Conservation (phyloP, 2,113 vertebrate species). For the Anser cygnoides region DNA sequence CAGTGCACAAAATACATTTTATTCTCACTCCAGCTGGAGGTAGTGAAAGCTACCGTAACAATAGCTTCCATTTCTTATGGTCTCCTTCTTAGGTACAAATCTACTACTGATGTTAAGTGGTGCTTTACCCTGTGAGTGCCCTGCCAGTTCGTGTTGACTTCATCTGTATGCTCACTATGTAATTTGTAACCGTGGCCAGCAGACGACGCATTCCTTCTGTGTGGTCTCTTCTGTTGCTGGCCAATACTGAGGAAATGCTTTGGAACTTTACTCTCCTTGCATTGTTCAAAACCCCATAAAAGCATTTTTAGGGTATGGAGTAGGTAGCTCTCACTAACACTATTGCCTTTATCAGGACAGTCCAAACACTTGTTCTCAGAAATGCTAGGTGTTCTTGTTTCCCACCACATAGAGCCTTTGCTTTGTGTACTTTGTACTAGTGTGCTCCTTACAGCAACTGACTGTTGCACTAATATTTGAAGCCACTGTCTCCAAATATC, state of each 20-base stretch:
- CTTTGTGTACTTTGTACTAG: not conserved
- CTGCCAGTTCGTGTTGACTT: not conserved
- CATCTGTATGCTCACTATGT: not conserved
- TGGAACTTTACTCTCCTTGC: not conserved
- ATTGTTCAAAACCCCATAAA: not conserved
- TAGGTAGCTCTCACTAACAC: not conserved
- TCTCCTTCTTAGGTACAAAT: not conserved
- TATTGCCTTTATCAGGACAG: not conserved
- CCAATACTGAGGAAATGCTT: not conserved
- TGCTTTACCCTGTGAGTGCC: not conserved
- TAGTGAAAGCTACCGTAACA: not conserved
- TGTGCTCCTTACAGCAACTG: not conserved
- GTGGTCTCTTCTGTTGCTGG: not conserved
- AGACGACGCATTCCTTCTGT: not conserved
- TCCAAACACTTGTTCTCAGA: not conserved
- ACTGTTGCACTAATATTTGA: not conserved
- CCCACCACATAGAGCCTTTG: not conserved
- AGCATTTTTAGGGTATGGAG: not conserved
- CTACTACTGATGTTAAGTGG: not conserved
- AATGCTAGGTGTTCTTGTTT: not conserved
- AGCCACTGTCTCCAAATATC: not conserved
- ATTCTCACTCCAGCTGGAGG: not conserved
- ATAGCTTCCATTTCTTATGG: not conserved
- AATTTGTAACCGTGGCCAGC: not conserved
- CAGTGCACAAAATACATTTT: not conserved